These are phyloP conservation scores for Globia sparganii DNA, from an alignment of 2,888 invertebrate species.

Conservation along the genomic window DNA sequence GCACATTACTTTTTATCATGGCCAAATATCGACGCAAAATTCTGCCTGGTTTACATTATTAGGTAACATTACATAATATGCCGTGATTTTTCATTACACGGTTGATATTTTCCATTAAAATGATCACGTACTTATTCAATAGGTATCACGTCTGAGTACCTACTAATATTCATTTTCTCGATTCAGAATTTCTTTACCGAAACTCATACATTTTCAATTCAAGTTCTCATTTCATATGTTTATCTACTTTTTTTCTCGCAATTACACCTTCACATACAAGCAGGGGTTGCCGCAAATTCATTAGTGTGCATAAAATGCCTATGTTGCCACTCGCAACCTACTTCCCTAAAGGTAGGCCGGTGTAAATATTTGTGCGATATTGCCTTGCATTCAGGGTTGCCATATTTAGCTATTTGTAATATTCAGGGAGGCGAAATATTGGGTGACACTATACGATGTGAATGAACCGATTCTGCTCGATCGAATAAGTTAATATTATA, in stretches of 20 bases:
- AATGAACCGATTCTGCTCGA: background rate
- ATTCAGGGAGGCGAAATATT: background rate
- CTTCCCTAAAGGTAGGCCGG: constrained; percentile 45
- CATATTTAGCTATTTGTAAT: constrained; percentile 40
- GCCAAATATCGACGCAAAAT: constrained; percentile 24
- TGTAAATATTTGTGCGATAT: constrained; percentile 61
- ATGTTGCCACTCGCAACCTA: constrained; percentile 62
- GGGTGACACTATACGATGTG: background rate
- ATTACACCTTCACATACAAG: constrained; percentile 34
- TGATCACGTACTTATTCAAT: constrained; percentile 29
- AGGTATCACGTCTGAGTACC: background rate
- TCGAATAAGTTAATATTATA: background rate
- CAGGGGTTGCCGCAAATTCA: constrained; percentile 41
- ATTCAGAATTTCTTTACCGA: background rate
- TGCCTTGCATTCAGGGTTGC: constrained; percentile 47
- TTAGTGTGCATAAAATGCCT: constrained; percentile 58
- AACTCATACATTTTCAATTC: constrained; percentile 1
- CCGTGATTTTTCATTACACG: constrained; percentile 39
- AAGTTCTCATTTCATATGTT: background rate
- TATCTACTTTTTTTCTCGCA: constrained; percentile 20
- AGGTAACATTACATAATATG: constrained; percentile 18
- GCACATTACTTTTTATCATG: background rate
- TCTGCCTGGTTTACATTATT: constrained; percentile 25
- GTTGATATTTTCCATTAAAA: constrained; percentile 44
- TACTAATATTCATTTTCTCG: constrained; percentile 4